These are phyloP conservation scores for Pseudopleuronectes americanus DNA, from an alignment of 2,797 vertebrate genomes.

Conservation along the genomic window DNA sequence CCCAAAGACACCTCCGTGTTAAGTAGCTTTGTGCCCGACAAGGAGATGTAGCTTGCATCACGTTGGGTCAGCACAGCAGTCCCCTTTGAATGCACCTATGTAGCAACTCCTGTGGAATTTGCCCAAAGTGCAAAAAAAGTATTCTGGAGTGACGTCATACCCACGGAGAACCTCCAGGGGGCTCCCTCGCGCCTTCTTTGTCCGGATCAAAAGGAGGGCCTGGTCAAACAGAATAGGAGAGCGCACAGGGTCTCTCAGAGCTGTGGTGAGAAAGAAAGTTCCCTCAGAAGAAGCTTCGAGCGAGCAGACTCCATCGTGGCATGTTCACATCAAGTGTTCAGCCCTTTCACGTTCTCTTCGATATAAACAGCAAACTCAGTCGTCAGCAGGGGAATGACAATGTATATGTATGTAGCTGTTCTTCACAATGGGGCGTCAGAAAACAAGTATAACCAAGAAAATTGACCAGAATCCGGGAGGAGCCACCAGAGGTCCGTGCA, in stretches of 20 bases:
- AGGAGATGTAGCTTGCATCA: constrained; percentile 61
- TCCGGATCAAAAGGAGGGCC: constrained; percentile 74
- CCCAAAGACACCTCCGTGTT: constrained; percentile 35
- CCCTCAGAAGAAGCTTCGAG: constrained; percentile 52
- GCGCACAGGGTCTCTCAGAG: constrained; percentile 61
- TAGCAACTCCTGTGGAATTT: constrained; percentile 57
- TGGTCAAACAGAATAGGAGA: constrained; percentile 81
- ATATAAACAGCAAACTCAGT: constrained; percentile 56
- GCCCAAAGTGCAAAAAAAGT: constrained; percentile 58
- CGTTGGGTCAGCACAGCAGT: constrained; percentile 64
- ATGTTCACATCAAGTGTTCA: constrained; percentile 61
- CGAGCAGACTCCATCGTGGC: constrained; percentile 52
- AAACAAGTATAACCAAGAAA: constrained; percentile 42
- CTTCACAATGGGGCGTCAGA: constrained; percentile 41
- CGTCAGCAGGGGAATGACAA: constrained; percentile 70
- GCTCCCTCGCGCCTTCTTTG: constrained; percentile 67
- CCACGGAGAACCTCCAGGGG: constrained; percentile 75
- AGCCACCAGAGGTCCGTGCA: constrained; percentile 45
- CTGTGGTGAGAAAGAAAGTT: constrained; percentile 69
- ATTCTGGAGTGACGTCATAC: constrained; percentile 73
- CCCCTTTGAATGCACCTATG: constrained; percentile 56
- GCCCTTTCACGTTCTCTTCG: constrained; percentile 46
- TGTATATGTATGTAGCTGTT: constrained; percentile 33
- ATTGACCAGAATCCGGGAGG: constrained; percentile 58
- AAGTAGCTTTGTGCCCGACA: constrained; percentile 29